Conservation (phyloP, 1,140 invertebrate genomes). For the Zophobas morio region DNA sequence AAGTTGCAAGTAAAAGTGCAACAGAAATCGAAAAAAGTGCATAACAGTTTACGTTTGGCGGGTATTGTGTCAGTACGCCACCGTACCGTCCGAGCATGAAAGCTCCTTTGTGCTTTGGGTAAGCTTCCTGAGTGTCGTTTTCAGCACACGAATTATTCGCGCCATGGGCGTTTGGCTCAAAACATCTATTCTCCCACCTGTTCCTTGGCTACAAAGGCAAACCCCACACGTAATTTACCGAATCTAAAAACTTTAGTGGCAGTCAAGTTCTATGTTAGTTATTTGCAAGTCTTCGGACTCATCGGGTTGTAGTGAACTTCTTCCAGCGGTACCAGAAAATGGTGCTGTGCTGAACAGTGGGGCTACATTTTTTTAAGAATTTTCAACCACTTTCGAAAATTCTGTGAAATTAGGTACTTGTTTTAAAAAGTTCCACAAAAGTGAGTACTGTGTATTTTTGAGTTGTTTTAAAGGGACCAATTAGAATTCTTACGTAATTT, state of each 20-base stretch:
- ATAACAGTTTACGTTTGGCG: slow-evolving; percentile 16
- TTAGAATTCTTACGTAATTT: slow-evolving; percentile 28
- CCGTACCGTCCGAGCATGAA: background rate
- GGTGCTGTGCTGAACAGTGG: background rate
- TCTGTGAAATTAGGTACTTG: background rate
- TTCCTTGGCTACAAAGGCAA: background rate
- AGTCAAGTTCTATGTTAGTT: slow-evolving; percentile 47
- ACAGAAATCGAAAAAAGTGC: slow-evolving; percentile 12
- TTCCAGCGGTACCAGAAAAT: slow-evolving; percentile 10
- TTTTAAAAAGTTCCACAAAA: background rate
- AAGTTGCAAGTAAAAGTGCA: slow-evolving; percentile 19
- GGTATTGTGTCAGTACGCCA: background rate
- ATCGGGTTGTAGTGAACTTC: background rate
- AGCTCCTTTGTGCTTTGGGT: background rate
- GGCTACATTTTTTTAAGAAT: background rate
- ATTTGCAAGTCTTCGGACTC: slow-evolving; percentile 12
- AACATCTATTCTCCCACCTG: slow-evolving; percentile 29
- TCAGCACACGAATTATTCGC: background rate
- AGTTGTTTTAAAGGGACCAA: slow-evolving; percentile 1
- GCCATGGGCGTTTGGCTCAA: background rate
- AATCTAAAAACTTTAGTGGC: slow-evolving; percentile 20
- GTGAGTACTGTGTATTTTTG: slow-evolving; percentile 15
- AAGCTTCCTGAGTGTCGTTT: background rate
- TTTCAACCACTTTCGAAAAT: background rate
- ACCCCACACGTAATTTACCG: slow-evolving; percentile 35